phyloP scores from a whole-genome alignment of 37 sponge, comb jelly and placozoan species.

The Axinella damicornis region DNA sequence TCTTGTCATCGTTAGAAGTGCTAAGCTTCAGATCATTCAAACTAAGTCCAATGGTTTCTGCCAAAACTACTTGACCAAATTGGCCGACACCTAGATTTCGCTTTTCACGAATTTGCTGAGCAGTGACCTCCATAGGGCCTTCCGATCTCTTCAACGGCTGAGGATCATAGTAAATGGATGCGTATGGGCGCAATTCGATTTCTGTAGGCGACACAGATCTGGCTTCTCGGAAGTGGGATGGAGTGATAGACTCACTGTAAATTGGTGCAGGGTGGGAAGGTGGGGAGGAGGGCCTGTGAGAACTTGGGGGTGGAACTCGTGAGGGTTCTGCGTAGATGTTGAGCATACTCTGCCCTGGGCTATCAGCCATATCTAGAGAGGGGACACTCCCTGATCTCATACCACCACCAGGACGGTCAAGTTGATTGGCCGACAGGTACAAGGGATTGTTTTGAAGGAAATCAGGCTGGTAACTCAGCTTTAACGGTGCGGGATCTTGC shows the following conservation, averaged over 20 bases:
- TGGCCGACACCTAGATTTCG: slow-evolving; percentile 66
- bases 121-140: slow-evolving; percentile 36
- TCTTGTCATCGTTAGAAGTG: slow-evolving; percentile 36
- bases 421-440: slow-evolving; percentile 56
- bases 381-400: neutral
- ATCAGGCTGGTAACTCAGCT: slow-evolving; percentile 1
- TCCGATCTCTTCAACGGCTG: slow-evolving; percentile 54
- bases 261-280: neutral
- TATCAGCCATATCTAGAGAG: neutral
- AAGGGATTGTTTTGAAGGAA: slow-evolving; percentile 57
- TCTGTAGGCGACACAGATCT: neutral
- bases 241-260: slow-evolving; percentile 31
- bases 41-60: slow-evolving; percentile 71
- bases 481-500: neutral
- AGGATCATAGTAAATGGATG: slow-evolving; percentile 57
- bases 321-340: slow-evolving; percentile 51
- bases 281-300: slow-evolving; percentile 11
- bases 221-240: neutral
- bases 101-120: slow-evolving; percentile 37
- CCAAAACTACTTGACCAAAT: slow-evolving; percentile 80
- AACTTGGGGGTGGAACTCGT: slow-evolving; percentile 24
- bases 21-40: slow-evolving; percentile 64
- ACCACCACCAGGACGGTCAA: neutral
- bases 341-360: neutral
- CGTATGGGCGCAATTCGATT: slow-evolving; percentile 1